Conservation (phyloP, 2,888 invertebrate genomes). For the Vanessa cardui region DNA sequence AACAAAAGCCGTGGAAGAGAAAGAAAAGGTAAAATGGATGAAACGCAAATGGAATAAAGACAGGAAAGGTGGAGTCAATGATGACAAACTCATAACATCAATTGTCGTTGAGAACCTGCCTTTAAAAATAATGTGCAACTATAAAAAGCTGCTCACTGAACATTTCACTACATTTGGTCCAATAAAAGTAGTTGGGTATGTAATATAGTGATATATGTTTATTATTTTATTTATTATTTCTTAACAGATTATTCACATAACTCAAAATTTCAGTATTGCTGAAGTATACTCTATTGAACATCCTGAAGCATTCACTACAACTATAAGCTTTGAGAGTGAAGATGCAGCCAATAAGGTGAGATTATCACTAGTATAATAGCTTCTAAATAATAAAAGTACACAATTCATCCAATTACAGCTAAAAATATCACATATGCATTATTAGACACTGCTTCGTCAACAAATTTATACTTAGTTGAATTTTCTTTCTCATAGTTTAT, state of each 20-base stretch:
- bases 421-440: no score
- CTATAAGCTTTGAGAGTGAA: conserved; percentile 60
- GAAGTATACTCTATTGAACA: conserved; percentile 64
- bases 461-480: no score
- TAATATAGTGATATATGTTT: conserved; percentile 16
- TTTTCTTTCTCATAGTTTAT: no score
- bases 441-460: no score
- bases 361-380: background rate
- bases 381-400: no score
- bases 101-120: conserved; percentile 69
- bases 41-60: conserved; percentile 73
- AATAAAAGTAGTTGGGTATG: conserved; percentile 67
- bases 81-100: conserved; percentile 46
- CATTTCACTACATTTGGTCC: conserved; percentile 64
- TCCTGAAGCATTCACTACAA: conserved; percentile 65
- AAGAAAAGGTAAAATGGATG: conserved; percentile 67
- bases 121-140: conserved; percentile 57
- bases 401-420: no score
- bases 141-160: conserved; percentile 61
- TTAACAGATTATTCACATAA: background rate
- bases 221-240: no score
- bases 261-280: conserved; percentile 56
- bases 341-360: conserved; percentile 61
- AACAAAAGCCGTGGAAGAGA: conserved; percentile 49
- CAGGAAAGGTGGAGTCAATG: conserved; percentile 52